Evolutionary conservation across 2,113 vertebrate species (phyloP).

Genomic region (Conger conger): DNA sequence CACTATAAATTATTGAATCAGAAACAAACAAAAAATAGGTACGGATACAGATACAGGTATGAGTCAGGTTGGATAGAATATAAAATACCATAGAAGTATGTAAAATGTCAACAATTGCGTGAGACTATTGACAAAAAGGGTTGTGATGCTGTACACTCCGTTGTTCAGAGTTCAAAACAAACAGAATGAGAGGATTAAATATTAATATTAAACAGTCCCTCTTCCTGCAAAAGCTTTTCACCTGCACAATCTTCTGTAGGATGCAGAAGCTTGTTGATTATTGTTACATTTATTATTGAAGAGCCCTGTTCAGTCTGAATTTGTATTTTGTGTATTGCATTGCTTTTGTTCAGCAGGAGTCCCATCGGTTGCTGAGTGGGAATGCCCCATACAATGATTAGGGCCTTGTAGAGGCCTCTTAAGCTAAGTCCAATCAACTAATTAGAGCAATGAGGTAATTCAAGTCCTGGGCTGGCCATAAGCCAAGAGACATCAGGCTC

Average conservation of each 20-base stretch:
- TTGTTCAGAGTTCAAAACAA: background rate
- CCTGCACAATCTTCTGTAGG: background rate
- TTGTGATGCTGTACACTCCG: background rate
- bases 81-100: background rate
- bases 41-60: background rate
- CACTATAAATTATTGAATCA: background rate
- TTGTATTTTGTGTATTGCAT: background rate
- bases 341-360: background rate
- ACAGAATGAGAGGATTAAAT: background rate
- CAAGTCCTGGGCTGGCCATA: slow-evolving; percentile 28
- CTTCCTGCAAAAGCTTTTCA: background rate
- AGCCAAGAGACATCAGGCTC: slow-evolving; percentile 27
- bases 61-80: background rate
- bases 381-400: background rate
- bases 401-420: background rate
- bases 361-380: background rate
- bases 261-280: background rate
- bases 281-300: background rate
- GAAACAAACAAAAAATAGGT: background rate
- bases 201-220: background rate
- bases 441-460: slow-evolving; percentile 37
- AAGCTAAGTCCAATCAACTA: slow-evolving; percentile 36
- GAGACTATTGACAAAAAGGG: background rate
- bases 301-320: background rate
- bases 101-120: background rate